A percentile compares a stretch with the other conserved stretches of the same genome.
Conservation (phyloP, 2,797 vertebrate genomes). For the Squalus acanthias region DNA sequence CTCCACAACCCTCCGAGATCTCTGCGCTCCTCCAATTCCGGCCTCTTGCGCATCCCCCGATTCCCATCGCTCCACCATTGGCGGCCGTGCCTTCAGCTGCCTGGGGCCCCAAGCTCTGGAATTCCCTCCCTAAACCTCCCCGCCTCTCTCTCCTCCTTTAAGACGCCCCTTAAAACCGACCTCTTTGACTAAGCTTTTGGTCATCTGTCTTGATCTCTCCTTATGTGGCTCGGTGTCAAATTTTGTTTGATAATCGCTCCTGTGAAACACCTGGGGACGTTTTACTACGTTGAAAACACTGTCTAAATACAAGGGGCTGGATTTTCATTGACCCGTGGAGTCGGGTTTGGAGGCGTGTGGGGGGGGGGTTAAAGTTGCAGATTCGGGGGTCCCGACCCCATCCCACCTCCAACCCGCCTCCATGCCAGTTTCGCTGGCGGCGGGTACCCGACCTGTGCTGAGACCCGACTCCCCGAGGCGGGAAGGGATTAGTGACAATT, state of each 20-base stretch:
- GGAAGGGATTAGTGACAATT: no score
- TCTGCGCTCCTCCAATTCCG: not conserved
- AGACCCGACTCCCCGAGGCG: no score
- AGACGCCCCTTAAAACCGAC: not conserved
- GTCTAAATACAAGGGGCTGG: not conserved
- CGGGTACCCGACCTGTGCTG: no score
- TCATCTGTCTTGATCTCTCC: not conserved
- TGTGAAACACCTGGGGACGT: not conserved
- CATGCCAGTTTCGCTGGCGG: no score
- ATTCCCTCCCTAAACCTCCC: not conserved
- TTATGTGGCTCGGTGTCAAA: not conserved
- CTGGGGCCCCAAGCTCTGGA: not conserved
- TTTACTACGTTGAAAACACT: not conserved
- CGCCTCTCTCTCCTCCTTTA: not conserved
- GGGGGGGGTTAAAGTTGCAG: no score
- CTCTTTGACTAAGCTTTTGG: not conserved
- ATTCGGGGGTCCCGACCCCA: no score
- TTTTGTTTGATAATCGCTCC: not conserved
- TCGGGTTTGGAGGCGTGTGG: no score
- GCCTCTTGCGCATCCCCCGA: not conserved
- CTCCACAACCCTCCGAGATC: no score
- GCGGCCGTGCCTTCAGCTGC: not conserved
- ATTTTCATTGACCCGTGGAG: no score
- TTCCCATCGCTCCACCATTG: constrained; percentile 64
- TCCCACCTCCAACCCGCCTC: no score